Evolutionary conservation across 2,888 invertebrate species (phyloP).

Genomic region (Eilema caniola): DNA sequence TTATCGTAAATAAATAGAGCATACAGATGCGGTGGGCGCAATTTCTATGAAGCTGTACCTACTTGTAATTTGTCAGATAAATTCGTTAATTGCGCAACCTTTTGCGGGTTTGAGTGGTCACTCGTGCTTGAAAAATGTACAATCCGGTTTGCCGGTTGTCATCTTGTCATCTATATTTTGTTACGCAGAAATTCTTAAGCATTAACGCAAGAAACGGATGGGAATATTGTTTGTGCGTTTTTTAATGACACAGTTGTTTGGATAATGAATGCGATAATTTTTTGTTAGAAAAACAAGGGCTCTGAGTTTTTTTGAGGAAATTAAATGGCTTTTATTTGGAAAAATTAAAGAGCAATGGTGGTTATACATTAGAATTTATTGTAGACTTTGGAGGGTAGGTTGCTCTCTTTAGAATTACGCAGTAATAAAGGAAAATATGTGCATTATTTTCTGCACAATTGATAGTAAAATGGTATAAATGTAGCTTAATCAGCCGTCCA

Average conservation of each 20-base stretch:
- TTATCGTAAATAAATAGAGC: conserved; percentile 57
- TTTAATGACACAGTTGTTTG: conserved; percentile 53
- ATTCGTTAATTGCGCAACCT: conserved; percentile 56
- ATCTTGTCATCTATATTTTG: conserved; percentile 48
- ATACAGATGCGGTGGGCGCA: conserved; percentile 64
- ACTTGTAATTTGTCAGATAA: conserved; percentile 49
- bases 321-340: background rate
- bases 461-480: no score
- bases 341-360: background rate
- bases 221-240: conserved; percentile 28
- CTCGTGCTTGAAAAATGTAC: conserved; percentile 58
- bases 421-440: no score
- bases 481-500: no score
- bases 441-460: no score
- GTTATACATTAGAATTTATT: background rate
- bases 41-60: conserved; percentile 53
- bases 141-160: conserved; percentile 37
- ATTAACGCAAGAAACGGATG: conserved; percentile 30
- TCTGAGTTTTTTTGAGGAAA: conserved; percentile 26
- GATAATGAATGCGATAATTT: conserved; percentile 23
- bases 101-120: conserved; percentile 41
- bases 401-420: no score
- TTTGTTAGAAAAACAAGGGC: conserved; percentile 9
- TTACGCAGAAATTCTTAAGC: conserved; percentile 40
- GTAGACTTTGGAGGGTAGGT: background rate